Percentiles rank a stretch among this genome's conserved stretches.
Evolutionary conservation across 1,140 invertebrate genomes (phyloP).

Genomic region (Nephila pilipes): DNA sequence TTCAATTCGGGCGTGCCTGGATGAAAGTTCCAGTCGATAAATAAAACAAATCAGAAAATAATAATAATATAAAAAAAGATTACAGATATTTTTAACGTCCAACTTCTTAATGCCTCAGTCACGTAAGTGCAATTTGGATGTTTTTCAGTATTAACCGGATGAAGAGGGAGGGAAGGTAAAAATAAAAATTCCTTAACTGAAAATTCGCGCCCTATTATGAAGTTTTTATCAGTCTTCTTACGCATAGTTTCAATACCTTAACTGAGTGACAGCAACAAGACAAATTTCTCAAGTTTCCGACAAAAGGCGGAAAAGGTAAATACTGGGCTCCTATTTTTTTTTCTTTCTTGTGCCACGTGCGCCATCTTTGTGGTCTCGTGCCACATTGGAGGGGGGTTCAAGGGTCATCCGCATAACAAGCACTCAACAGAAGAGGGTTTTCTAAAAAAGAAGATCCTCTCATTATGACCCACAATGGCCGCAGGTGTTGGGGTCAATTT

Average conservation of each 20-base stretch:
- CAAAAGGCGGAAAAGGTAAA: slow-evolving; percentile 33
- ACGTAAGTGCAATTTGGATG: too few species aligned
- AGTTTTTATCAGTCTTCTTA: background rate
- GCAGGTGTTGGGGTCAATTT: slow-evolving; percentile 14
- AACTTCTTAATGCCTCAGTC: too few species aligned
- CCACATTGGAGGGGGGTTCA: background rate
- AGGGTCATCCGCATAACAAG: slow-evolving; percentile 36
- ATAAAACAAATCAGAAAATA: too few species aligned
- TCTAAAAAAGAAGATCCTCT: background rate
- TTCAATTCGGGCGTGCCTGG: too few species aligned
- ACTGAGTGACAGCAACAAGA: slow-evolving; percentile 37
- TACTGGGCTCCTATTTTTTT: background rate
- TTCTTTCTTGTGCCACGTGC: background rate
- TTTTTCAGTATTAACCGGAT: too few species aligned
- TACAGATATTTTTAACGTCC: too few species aligned
- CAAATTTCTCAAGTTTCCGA: slow-evolving; percentile 33
- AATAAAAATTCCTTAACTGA: background rate
- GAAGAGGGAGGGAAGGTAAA: background rate
- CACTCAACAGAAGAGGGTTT: background rate
- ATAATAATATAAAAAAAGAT: too few species aligned
- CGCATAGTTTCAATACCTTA: background rate
- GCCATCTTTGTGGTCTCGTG: background rate
- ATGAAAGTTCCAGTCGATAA: too few species aligned
- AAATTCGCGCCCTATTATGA: background rate
- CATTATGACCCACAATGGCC: background rate